phyloP scores from a whole-genome alignment of 2,797 vertebrate genomes.

The Channallabes apus region DNA sequence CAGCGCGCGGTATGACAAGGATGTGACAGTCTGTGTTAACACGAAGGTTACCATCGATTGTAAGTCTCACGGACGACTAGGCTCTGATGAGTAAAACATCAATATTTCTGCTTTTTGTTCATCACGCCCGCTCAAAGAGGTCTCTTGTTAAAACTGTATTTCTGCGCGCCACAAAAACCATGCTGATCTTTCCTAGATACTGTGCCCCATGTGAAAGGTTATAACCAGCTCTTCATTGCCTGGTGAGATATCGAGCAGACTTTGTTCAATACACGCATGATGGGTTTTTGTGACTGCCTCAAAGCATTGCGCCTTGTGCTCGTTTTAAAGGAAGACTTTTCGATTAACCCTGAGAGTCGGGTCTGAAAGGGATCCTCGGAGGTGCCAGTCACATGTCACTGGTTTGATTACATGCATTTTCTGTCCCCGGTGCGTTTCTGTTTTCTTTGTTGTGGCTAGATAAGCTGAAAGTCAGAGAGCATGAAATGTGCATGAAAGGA shows the following conservation, averaged over 20 bases:
- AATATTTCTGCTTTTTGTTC: slow-evolving; percentile 7
- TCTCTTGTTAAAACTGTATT: slow-evolving; percentile 11
- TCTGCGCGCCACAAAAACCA: neutral
- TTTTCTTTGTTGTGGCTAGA: slow-evolving; percentile 17
- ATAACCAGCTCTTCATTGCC: slow-evolving; percentile 34
- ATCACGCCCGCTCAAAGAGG: neutral
- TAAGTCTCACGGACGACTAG: neutral
- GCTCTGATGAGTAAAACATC: slow-evolving; percentile 18
- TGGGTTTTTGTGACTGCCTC: slow-evolving; percentile 27
- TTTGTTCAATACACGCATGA: slow-evolving; percentile 43
- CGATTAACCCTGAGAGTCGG: slow-evolving; percentile 52
- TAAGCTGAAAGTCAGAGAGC: slow-evolving; percentile 23
- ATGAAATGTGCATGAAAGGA: slow-evolving; percentile 19
- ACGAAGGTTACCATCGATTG: slow-evolving; percentile 24
- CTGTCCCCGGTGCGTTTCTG: slow-evolving; percentile 34
- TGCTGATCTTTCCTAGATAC: slow-evolving; percentile 19
- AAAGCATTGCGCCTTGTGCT: slow-evolving; percentile 35
- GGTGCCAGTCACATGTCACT: slow-evolving; percentile 48
- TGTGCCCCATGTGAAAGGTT: slow-evolving; percentile 16
- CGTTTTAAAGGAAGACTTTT: slow-evolving; percentile 48
- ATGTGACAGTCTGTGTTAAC: slow-evolving; percentile 6
- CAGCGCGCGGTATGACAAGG: neutral
- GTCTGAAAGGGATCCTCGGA: slow-evolving; percentile 43
- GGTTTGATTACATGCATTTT: slow-evolving; percentile 43
- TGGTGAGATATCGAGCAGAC: slow-evolving; percentile 39